Conservation (phyloP, 1,140 invertebrate species). For the Nasonia longicornis region DNA sequence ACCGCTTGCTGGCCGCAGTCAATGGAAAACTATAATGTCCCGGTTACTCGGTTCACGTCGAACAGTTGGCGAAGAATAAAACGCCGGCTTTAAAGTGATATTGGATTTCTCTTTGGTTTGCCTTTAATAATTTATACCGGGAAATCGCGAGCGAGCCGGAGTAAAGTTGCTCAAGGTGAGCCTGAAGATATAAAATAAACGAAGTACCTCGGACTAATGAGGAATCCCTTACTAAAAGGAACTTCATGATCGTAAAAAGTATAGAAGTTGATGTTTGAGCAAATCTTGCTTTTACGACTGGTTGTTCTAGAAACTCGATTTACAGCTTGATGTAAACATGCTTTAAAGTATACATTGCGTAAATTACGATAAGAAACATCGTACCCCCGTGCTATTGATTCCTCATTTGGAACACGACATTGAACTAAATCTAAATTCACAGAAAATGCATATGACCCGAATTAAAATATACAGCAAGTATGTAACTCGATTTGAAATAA, state of each 20-base stretch:
- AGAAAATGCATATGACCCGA: neutral
- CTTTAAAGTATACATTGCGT: neutral
- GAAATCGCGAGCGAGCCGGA: neutral
- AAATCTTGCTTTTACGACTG: constrained; percentile 14
- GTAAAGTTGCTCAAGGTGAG: neutral
- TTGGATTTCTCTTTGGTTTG: neutral
- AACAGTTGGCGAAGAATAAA: no score
- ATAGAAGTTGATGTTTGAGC: constrained; percentile 10
- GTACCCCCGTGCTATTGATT: no score
- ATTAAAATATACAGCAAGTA: no score
- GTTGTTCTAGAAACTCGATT: constrained; percentile 12
- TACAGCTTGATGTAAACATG: constrained; percentile 24
- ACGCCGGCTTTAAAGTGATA: no score
- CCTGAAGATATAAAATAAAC: constrained; percentile 7
- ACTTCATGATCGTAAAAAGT: constrained; percentile 21
- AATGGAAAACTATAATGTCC: no score
- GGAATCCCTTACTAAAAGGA: constrained; percentile 3
- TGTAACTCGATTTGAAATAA: neutral
- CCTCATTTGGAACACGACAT: no score
- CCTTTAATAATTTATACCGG: constrained; percentile 1
- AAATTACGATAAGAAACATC: neutral
- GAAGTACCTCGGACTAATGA: constrained; percentile 4
- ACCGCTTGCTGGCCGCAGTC: no score
- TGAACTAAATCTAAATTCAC: neutral
- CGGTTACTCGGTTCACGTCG: no score